phyloP scores from a whole-genome alignment of 2,113 vertebrate genomes.

The Microtus richardsoni region DNA sequence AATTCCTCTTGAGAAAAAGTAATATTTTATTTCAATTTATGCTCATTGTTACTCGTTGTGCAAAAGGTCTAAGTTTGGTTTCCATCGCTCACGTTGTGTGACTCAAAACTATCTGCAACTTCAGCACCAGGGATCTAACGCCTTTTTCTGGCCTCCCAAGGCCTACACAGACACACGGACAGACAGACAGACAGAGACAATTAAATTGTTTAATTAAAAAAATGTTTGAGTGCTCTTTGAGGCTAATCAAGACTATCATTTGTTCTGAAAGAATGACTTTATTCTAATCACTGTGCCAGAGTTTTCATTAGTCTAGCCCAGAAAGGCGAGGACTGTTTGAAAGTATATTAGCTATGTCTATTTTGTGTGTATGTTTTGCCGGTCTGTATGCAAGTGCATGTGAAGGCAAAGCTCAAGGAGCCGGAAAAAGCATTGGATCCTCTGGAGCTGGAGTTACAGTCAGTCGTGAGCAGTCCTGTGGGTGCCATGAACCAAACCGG shows the following conservation, averaged over 20 bases:
- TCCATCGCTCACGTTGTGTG: neutral
- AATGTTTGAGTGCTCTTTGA: neutral
- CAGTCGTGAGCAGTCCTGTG: neutral
- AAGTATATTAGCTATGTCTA: neutral
- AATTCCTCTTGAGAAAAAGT: neutral
- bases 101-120: neutral
- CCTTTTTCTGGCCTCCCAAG: neutral
- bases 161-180: neutral
- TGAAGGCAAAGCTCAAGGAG: neutral
- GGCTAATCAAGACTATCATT: constrained; percentile 34
- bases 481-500: neutral
- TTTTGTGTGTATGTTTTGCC: neutral
- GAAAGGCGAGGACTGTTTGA: neutral
- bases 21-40: neutral
- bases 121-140: neutral
- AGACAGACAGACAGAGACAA: neutral
- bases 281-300: neutral
- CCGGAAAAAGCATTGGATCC: neutral
- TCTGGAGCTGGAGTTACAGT: neutral
- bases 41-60: neutral
- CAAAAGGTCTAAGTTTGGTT: neutral
- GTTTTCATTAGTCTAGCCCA: neutral
- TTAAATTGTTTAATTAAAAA: neutral
- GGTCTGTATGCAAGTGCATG: neutral
- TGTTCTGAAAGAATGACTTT: neutral